Base-by-base conservation (phyloP, 2,113 vertebrate species). In the Canis aureus region DNA sequence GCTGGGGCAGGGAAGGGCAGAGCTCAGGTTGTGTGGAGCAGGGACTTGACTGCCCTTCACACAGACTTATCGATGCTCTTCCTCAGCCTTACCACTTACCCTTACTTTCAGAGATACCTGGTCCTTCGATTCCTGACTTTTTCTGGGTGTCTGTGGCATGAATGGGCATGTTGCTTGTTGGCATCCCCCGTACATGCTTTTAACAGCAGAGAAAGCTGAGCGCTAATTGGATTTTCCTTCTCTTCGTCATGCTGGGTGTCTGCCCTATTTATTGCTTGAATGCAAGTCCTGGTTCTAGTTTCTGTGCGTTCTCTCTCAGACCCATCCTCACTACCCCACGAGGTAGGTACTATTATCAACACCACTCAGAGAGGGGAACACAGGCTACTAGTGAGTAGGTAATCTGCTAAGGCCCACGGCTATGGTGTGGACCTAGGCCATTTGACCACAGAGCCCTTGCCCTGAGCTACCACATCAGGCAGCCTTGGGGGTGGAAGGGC, bases 321-420 rank as follows among this genome's bases (percentile, higher is more conserved):
- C 25, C 20, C 32, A 4, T 8, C 27, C 51, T 62, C 49, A 25
- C 64, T 23, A 43, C 13, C 59, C 74, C 17, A 11, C 3, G 67
- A 35, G 49, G 57, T 29, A 8, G 67, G 69, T 23, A 12, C 43
- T 27, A 11, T 5, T 32, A 57, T 32, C 0, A 60, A 13, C 29
- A 22, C 20, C 51, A 29, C 1, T 3, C 13, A 32, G 22, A 67
- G 43, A 16, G 38, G 49, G 64, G 38, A 25, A 17, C 0, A 23
- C 22, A 20, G 59, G 3, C 53, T 59, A 1, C 0, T 5, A 29
- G 51, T 2, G 2, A 16, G 60, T 16, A 25, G 55, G 60, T 3
- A 0, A 5, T n/a, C 78, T 12, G 3, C 12, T 7, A 66, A 55
- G 60, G 69, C 12, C 1, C 38, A 10, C 15, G 4, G 17, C 55